phyloP scores from a whole-genome alignment of 2,113 vertebrate species.

The Echinops telfairi region DNA sequence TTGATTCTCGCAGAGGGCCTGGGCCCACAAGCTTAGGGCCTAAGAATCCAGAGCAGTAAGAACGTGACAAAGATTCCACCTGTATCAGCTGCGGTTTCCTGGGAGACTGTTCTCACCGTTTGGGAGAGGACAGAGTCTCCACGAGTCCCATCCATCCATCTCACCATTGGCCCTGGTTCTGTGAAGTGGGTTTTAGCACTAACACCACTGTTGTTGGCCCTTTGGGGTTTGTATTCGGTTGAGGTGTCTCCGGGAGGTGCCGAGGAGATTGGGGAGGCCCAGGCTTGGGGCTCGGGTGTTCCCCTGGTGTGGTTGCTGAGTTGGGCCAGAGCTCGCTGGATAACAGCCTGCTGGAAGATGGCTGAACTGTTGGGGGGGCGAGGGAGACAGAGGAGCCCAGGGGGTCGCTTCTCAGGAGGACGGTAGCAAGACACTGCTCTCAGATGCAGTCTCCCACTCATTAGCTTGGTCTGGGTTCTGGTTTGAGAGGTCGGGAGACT shows the following conservation, averaged over 20 bases:
- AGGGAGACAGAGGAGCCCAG: constrained; percentile 77
- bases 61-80: constrained; percentile 77
- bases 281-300: constrained; percentile 75
- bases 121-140: constrained; percentile 77
- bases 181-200: constrained; percentile 73
- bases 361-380: constrained; percentile 84
- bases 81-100: constrained; percentile 80
- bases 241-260: constrained; percentile 64
- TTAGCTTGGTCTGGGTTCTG: constrained; percentile 97
- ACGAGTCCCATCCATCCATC: constrained; percentile 60
- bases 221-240: constrained; percentile 56
- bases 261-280: constrained; percentile 66
- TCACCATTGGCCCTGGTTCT: constrained; percentile 79
- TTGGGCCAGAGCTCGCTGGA: constrained; percentile 87
- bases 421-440: constrained; percentile 94
- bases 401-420: constrained; percentile 83
- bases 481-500: constrained; percentile 95
- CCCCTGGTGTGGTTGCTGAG: constrained; percentile 81
- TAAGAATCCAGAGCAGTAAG: constrained; percentile 78
- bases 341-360: constrained; percentile 87
- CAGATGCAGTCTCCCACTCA: constrained; percentile 96
- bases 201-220: not conserved
- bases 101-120: constrained; percentile 78
- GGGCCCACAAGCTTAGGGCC: constrained; percentile 71
- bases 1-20: constrained; percentile 68